Conservation (phyloP, 1,140 invertebrate species). For the Ruditapes philippinarum region DNA sequence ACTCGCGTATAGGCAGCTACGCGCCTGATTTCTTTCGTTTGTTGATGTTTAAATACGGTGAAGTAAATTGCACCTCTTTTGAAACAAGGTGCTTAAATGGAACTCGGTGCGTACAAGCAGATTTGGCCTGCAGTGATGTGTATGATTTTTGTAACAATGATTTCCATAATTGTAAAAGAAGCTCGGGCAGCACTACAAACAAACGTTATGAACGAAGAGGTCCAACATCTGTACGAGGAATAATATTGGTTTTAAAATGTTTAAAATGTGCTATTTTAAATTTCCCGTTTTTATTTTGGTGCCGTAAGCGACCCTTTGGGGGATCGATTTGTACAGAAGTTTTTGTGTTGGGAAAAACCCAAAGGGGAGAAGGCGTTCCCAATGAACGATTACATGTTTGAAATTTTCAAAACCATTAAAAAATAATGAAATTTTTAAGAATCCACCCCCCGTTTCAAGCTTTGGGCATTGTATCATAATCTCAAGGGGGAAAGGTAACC, state of each 20-base stretch:
- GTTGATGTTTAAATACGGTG: not conserved
- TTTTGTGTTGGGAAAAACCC: too few species aligned
- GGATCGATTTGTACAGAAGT: not conserved
- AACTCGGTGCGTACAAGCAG: not conserved
- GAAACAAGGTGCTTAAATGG: not conserved
- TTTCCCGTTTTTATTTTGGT: not conserved
- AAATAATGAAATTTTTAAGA: too few species aligned
- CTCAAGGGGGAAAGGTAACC: too few species aligned
- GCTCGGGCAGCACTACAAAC: not conserved
- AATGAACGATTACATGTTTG: too few species aligned
- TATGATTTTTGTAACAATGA: not conserved
- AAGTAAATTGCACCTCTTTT: not conserved
- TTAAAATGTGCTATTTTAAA: not conserved
- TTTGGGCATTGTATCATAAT: too few species aligned
- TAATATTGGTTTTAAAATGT: not conserved
- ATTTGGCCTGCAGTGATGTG: not conserved
- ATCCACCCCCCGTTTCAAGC: too few species aligned
- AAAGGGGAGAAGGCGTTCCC: too few species aligned
- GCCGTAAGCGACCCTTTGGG: not conserved
- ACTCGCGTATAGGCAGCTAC: too few species aligned
- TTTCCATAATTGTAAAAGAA: not conserved
- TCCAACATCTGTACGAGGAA: not conserved
- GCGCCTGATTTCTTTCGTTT: not conserved
- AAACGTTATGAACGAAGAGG: not conserved
- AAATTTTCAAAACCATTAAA: too few species aligned